Evolutionary conservation across 1,140 invertebrate species (phyloP).

Genomic region (Notospermus geniculatus): DNA sequence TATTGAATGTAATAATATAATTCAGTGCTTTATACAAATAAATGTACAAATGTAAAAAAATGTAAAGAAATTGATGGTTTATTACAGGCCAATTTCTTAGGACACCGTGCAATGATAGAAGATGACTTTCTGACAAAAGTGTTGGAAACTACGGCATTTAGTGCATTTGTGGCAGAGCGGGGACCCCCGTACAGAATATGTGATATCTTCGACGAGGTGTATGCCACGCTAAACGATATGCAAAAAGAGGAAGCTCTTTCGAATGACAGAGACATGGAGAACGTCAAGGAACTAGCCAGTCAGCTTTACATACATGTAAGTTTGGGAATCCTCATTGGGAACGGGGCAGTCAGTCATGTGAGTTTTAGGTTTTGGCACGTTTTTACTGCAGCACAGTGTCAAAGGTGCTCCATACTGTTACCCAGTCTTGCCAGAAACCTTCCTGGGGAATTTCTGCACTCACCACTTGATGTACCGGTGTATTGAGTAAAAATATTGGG

Average conservation of each 20-base stretch:
- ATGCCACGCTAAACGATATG: constrained; percentile 54
- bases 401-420: no score
- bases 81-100: constrained; percentile 82
- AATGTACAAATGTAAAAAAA: no score
- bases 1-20: no score
- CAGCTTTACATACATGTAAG: constrained; percentile 52
- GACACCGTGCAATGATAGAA: constrained; percentile 80
- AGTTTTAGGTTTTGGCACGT: no score
- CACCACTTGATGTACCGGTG: no score
- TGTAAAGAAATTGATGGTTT: constrained; percentile 21
- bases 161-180: constrained; percentile 88
- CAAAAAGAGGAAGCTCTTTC: constrained; percentile 40
- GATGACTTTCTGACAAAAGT: constrained; percentile 88
- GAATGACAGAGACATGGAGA: constrained; percentile 35
- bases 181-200: constrained; percentile 92
- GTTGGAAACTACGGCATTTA: constrained; percentile 96
- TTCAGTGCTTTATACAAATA: no score
- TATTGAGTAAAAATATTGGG: no score
- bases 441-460: no score
- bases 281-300: constrained; percentile 49
- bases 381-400: no score
- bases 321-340: no score
- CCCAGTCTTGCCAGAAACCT: no score
- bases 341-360: no score
- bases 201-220: constrained; percentile 92